These are phyloP conservation scores for Unio delphinus DNA, from an alignment of 2,888 invertebrate species.

Conservation along the genomic window DNA sequence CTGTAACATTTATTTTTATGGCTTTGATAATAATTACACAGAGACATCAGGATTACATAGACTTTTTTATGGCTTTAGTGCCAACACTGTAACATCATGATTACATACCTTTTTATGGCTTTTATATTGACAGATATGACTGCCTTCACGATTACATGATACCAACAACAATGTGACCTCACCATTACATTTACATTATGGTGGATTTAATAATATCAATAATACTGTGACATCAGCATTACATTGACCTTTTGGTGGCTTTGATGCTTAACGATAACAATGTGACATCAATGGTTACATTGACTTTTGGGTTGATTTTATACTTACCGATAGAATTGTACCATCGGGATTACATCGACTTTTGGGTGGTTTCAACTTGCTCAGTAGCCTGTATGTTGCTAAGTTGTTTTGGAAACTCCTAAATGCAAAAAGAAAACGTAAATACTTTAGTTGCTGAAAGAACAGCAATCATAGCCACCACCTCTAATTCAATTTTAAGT, in stretches of 20 bases:
- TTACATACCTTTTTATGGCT: too few species aligned
- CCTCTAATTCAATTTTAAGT: too few species aligned
- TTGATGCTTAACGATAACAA: conserved; percentile 23
- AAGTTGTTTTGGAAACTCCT: conserved; percentile 91
- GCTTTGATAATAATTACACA: too few species aligned
- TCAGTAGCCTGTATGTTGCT: conserved; percentile 95
- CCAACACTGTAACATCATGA: too few species aligned
- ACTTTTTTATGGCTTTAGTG: too few species aligned
- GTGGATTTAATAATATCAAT: too few species aligned
- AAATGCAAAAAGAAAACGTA: conserved; percentile 23
- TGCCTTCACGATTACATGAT: too few species aligned
- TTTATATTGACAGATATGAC: too few species aligned
- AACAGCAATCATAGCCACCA: neutral
- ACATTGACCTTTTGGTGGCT: conserved; percentile 12
- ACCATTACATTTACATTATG: too few species aligned
- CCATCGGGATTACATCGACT: conserved; percentile 18
- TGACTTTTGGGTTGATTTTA: neutral
- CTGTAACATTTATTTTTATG: too few species aligned
- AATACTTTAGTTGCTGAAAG: neutral
- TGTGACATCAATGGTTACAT: conserved; percentile 18
- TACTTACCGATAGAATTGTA: neutral
- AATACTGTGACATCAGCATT: conserved; percentile 1
- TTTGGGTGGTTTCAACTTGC: conserved; percentile 89
- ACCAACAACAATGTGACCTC: too few species aligned
- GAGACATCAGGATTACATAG: too few species aligned